phyloP scores from a whole-genome alignment of 1,140 invertebrate species.

The Meteorus sp. region DNA sequence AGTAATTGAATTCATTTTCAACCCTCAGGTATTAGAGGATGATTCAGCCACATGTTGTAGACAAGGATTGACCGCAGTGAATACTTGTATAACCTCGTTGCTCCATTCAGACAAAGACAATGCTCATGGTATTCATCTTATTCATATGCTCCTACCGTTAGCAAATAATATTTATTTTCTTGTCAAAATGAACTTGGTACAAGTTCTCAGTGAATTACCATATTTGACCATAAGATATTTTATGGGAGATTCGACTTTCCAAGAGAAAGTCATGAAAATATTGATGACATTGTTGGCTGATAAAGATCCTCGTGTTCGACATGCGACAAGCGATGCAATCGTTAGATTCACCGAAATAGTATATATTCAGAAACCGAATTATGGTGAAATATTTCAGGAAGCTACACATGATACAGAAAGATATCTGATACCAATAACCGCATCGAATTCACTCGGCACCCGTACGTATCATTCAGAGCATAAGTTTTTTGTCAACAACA shows the following conservation, averaged over 20 bases:
- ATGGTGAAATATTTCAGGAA: slow-evolving; percentile 56
- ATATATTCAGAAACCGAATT: slow-evolving; percentile 51
- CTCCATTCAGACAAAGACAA: slow-evolving; percentile 64
- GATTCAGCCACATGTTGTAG: slow-evolving; percentile 70
- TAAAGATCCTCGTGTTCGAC: slow-evolving; percentile 77
- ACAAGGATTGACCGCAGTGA: slow-evolving; percentile 65
- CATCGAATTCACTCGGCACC: slow-evolving; percentile 55
- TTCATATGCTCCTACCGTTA: slow-evolving; percentile 67
- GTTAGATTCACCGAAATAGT: slow-evolving; percentile 64
- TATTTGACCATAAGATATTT: slow-evolving; percentile 61
- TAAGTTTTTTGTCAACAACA: slow-evolving; percentile 41
- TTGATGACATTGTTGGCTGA: slow-evolving; percentile 70
- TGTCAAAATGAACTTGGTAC: slow-evolving; percentile 75
- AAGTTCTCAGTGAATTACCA: slow-evolving; percentile 65
- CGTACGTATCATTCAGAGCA: slow-evolving; percentile 36
- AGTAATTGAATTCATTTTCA: slow-evolving; percentile 28
- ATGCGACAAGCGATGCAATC: slow-evolving; percentile 69
- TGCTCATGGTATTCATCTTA: slow-evolving; percentile 56
- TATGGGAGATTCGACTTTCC: slow-evolving; percentile 56
- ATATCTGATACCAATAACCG: slow-evolving; percentile 41
- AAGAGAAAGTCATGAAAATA: slow-evolving; percentile 67
- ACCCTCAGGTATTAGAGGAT: slow-evolving; percentile 67
- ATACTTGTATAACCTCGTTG: slow-evolving; percentile 64
- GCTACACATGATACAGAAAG: slow-evolving; percentile 48
- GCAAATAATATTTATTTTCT: slow-evolving; percentile 83